Conservation (phyloP, 2,888 invertebrate species). For the Sesamia inferens region DNA sequence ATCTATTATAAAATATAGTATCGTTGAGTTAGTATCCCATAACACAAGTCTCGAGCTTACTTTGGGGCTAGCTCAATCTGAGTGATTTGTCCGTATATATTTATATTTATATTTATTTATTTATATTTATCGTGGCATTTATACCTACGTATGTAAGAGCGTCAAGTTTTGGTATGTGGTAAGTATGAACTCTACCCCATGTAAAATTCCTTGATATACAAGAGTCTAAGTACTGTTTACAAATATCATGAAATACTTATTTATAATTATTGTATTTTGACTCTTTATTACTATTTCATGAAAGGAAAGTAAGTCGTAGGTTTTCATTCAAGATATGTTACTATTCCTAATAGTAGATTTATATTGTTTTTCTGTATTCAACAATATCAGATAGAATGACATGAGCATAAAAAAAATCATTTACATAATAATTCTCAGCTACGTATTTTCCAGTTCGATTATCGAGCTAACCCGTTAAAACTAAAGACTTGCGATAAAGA, state of each 20-base stretch:
- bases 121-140: background rate
- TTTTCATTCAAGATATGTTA: background rate
- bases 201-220: background rate
- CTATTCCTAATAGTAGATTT: background rate
- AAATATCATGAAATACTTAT: background rate
- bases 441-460: slow-evolving; percentile 18
- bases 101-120: no score
- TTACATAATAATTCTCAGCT: slow-evolving; percentile 6
- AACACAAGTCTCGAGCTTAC: no score
- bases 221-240: background rate
- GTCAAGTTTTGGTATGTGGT: background rate
- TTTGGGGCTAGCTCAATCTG: no score
- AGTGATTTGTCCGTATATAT: no score
- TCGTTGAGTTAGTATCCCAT: no score
- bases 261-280: background rate
- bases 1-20: no score
- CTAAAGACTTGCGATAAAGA: slow-evolving; percentile 39
- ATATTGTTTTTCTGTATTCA: background rate
- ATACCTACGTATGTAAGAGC: background rate
- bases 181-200: background rate
- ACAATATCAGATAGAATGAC: background rate
- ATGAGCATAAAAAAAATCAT: no score
- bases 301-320: background rate
- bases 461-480: slow-evolving; percentile 36
- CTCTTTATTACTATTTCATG: background rate